Evolutionary conservation across 1,140 invertebrate genomes (phyloP), one percentile per base, ranked within the genome.

Genomic region (Marisa cornuarietis): DNA sequence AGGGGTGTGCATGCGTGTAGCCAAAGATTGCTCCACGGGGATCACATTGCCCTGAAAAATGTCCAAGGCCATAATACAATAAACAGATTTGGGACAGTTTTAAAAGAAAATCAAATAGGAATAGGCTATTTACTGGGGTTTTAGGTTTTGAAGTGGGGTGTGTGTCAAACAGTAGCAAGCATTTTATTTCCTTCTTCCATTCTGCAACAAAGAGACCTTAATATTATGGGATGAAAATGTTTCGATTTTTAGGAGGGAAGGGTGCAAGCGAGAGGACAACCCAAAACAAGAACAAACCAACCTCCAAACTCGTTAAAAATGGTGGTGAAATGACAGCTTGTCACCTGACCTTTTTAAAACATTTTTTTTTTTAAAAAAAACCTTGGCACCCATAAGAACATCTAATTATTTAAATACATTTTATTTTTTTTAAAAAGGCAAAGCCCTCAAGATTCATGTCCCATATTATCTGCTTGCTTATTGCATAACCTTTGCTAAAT

Each of bases 11-110:
- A 85, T 85, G 78, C 79, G 80, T 79, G 81, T 82, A 78, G 82
- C 84, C 76, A 82, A 83, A 76, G 83, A 74, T 78, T 83, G 83
- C 81, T 85, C 83, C 71, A 85, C 82, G 79, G 84, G 84, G 72
- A 85, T 80, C 78, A 84, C 78, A 82, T 74, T 83, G 76, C 83
- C 84, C 84, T 85, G 83, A 82, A 83, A 83, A 81, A 77, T 69
- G 62, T 65, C 76, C 63, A 77, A 76, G 51, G 74, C 26, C 74
- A 65, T 63, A 54, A 54, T 49, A 52, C 54, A 54, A 72, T 72
- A 52, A 72, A 58, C 54, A 58, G 54, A 58, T 14, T 18, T 58
- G 54, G 54, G 54, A 58, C 16, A 58, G 11, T 58, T 14, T 9
- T 58, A 58, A 18, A 58, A 11, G 54, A 58, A 58, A 58, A 58